These are phyloP conservation scores for Philantomba maxwellii DNA, from an alignment of 2,113 vertebrate species.

Conservation along the genomic window DNA sequence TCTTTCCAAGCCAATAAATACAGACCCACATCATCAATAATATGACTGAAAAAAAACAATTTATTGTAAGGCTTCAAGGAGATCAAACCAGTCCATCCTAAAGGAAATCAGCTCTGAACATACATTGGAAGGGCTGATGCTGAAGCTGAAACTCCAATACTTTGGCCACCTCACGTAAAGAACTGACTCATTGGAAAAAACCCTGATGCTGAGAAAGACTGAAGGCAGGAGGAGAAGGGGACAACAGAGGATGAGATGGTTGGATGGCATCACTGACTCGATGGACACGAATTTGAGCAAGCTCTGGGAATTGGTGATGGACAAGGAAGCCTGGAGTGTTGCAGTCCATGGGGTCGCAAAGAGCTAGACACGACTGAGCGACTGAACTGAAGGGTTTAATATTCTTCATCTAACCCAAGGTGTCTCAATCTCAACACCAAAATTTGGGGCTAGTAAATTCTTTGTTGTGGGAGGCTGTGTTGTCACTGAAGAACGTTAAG, in stretches of 20 bases:
- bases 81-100: background rate
- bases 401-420: background rate
- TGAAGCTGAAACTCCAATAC: background rate
- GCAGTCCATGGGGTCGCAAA: background rate
- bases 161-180: background rate
- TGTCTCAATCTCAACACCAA: background rate
- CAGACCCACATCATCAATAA: background rate
- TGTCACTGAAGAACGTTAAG: background rate
- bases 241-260: background rate
- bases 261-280: background rate
- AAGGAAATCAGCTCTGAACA: background rate
- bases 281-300: background rate
- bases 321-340: background rate
- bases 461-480: background rate
- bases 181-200: background rate
- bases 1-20: background rate
- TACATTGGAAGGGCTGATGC: background rate
- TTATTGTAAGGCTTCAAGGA: background rate
- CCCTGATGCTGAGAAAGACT: background rate
- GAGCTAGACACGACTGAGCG: fast-evolving
- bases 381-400: background rate
- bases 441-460: background rate
- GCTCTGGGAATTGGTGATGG: background rate
- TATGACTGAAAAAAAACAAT: slow-evolving; percentile 4
- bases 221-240: background rate